A percentile compares a stretch with the other conserved stretches of the same genome.
These are phyloP conservation scores for Megaustenia siamemsis DNA, from an alignment of 2,888 invertebrate genomes.

Conservation along the genomic window DNA sequence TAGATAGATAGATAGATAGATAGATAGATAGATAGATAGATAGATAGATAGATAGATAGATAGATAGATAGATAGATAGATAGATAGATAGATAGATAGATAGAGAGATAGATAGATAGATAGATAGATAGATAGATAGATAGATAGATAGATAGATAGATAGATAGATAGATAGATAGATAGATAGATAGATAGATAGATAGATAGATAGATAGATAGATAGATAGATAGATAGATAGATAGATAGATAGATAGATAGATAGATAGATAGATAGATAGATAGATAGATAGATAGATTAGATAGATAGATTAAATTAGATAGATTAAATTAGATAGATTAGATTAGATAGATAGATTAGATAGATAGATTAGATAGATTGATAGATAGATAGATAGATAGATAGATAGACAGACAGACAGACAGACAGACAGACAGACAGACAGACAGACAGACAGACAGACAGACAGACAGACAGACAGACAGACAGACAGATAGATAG, in stretches of 20 bases:
- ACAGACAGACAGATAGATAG: background rate
- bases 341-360: background rate
- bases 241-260: constrained; percentile 9
- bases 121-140: no score
- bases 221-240: constrained; percentile 9
- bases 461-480: constrained; percentile 10
- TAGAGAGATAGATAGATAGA: background rate
- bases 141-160: no score
- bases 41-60: constrained; percentile 31
- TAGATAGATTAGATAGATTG: background rate
- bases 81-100: constrained; percentile 29
- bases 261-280: constrained; percentile 9
- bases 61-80: constrained; percentile 31
- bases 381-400: background rate
- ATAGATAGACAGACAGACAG: constrained; percentile 18
- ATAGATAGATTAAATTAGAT: background rate
- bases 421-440: constrained; percentile 19
- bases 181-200: background rate
- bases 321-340: background rate
- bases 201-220: constrained; percentile 9
- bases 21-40: constrained; percentile 31
- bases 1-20: constrained; percentile 7
- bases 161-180: no score
- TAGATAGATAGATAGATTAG: constrained; percentile 3
- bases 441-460: constrained; percentile 13